Evolutionary conservation across 2,113 vertebrate genomes (phyloP).

Genomic region (Rhodinocichla rosea): DNA sequence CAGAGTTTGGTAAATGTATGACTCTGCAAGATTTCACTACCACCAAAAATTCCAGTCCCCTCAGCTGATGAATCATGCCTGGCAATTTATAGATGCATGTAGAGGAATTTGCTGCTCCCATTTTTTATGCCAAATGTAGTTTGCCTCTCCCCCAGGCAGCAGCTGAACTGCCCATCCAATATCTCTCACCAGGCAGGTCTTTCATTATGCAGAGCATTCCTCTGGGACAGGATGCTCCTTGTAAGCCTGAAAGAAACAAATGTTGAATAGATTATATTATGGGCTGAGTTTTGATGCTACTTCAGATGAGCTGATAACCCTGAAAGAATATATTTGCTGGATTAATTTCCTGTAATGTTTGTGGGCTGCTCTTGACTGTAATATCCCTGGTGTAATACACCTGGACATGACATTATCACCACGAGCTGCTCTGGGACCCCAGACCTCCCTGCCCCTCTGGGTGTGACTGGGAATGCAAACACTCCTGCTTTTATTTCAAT

Average conservation of each 20-base stretch:
- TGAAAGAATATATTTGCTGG: neutral
- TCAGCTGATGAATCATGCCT: neutral
- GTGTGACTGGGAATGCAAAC: neutral
- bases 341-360: neutral
- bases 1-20: neutral
- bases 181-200: neutral
- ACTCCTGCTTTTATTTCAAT: neutral
- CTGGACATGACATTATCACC: neutral
- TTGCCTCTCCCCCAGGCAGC: neutral
- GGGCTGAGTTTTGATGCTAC: neutral
- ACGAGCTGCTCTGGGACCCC: neutral
- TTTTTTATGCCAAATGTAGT: constrained; percentile 2
- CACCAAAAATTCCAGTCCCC: neutral
- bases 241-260: neutral
- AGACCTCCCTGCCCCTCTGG: neutral
- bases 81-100: neutral
- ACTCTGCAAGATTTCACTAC: neutral
- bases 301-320: neutral
- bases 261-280: neutral
- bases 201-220: neutral
- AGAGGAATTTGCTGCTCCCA: neutral
- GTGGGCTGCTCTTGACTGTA: neutral
- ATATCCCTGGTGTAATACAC: neutral
- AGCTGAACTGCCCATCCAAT: neutral
- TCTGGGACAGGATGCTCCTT: neutral